Percentiles rank a stretch among this genome's conserved stretches.
These are phyloP conservation scores for Cryptoprocta ferox DNA, from an alignment of 2,797 vertebrate genomes.

Conservation along the genomic window DNA sequence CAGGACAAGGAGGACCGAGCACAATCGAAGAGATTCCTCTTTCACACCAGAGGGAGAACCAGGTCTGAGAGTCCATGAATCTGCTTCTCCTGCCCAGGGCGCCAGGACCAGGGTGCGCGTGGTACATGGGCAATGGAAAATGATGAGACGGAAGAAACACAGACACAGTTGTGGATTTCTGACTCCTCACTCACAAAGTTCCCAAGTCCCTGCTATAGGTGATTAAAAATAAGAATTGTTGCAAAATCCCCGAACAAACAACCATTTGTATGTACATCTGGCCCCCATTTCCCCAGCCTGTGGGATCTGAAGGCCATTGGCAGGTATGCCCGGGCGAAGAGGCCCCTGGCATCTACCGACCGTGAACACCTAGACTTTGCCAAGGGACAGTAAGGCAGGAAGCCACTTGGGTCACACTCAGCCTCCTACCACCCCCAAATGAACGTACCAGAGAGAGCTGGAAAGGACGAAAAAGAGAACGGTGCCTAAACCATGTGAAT, in stretches of 20 bases:
- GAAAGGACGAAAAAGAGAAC: background rate
- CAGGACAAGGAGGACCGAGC: background rate
- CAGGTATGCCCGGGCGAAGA: background rate
- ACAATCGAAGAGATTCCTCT: background rate
- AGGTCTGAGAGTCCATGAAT: too few species aligned
- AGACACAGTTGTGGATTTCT: accelerated
- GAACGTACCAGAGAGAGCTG: background rate
- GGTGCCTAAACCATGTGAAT: accelerated
- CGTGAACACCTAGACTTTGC: too few species aligned
- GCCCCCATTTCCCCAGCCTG: background rate
- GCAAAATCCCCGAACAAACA: background rate
- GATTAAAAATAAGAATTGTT: background rate
- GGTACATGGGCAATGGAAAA: background rate
- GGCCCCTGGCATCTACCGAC: background rate
- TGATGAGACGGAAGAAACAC: background rate
- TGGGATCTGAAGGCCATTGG: background rate
- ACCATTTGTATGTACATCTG: accelerated
- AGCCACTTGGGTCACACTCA: accelerated
- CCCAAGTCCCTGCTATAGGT: background rate
- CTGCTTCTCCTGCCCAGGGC: background rate
- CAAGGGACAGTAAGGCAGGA: background rate
- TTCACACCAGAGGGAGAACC: accelerated
- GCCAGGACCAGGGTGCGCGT: accelerated
- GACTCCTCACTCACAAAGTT: background rate
- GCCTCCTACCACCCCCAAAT: accelerated